Percentiles rank a stretch among this genome's conserved stretches.
Evolutionary conservation across 2,113 vertebrate genomes (phyloP).

Genomic region (Leptodactylus fuscus): DNA sequence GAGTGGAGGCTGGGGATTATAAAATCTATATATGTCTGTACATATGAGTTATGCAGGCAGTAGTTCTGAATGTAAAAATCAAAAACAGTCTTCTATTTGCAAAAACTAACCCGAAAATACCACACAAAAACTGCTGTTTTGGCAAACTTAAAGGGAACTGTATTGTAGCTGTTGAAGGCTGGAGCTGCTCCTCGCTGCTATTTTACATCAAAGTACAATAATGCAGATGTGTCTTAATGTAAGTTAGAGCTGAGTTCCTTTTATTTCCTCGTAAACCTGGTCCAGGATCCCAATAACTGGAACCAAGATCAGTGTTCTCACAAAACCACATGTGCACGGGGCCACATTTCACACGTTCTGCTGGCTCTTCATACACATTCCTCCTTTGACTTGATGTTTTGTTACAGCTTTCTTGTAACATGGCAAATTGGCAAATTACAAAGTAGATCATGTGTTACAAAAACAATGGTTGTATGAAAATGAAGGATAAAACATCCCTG

Average conservation of each 20-base stretch:
- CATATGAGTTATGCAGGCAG: neutral
- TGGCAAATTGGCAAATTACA: slow-evolving; percentile 6
- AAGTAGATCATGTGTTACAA: neutral
- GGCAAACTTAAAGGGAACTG: neutral
- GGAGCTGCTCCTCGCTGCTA: neutral
- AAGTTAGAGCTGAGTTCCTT: slow-evolving; percentile 25
- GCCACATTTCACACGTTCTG: slow-evolving; percentile 26
- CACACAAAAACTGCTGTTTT: neutral
- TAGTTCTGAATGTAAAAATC: neutral
- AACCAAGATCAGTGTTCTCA: slow-evolving; percentile 20
- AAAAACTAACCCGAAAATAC: neutral
- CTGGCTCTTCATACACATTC: slow-evolving; percentile 36
- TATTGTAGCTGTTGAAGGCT: slow-evolving; percentile 4
- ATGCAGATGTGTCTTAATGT: slow-evolving; percentile 30
- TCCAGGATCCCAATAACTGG: slow-evolving; percentile 38
- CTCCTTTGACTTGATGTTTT: neutral
- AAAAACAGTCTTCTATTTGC: neutral
- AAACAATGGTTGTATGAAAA: neutral
- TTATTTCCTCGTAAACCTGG: slow-evolving; percentile 39
- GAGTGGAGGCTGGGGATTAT: neutral
- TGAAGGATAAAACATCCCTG: neutral
- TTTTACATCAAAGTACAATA: slow-evolving; percentile 36
- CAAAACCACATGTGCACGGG: slow-evolving; percentile 10
- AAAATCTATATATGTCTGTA: neutral
- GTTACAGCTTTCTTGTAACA: slow-evolving; percentile 15